phyloP scores from a whole-genome alignment of 1,140 invertebrate genomes.

The Tetragonula clypearis region DNA sequence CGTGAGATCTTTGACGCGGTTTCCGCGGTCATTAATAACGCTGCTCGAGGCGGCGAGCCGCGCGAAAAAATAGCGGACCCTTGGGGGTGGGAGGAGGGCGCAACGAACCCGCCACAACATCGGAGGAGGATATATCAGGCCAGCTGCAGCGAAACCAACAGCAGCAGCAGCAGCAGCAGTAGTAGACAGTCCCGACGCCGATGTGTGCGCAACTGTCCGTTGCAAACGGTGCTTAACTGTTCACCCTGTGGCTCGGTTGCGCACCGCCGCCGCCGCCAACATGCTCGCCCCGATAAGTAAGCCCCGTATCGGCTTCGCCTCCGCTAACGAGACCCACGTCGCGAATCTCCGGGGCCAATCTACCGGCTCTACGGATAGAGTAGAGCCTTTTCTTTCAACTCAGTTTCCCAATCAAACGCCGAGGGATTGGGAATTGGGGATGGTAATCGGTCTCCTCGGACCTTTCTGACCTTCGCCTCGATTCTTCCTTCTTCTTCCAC shows the following conservation, averaged over 20 bases:
- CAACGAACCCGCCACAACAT: neutral
- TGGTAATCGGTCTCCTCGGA: neutral
- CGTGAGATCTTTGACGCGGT: conserved; percentile 62
- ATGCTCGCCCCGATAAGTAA: conserved; percentile 31
- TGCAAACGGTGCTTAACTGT: conserved; percentile 24
- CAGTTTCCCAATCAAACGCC: conserved; percentile 4
- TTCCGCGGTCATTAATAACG: conserved; percentile 67
- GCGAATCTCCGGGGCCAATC: conserved; percentile 8
- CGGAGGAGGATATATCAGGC: conserved; percentile 34
- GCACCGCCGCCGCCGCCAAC: neutral
- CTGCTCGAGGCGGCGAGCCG: conserved; percentile 43
- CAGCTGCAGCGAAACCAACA: conserved; percentile 12
- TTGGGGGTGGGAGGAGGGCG: conserved; percentile 13
- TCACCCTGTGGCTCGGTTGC: conserved; percentile 1
- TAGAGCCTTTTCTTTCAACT: neutral
- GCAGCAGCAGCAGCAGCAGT: conserved; percentile 5
- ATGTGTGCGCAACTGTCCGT: conserved; percentile 38
- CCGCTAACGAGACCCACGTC: conserved; percentile 33
- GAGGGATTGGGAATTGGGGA: neutral
- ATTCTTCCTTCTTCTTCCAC: neutral
- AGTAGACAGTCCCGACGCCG: conserved; percentile 13
- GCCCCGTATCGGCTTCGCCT: conserved; percentile 18
- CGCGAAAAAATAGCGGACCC: conserved; percentile 44
- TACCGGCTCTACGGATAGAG: neutral
- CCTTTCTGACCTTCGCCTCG: neutral